Evolutionary conservation across 2,113 vertebrate species (phyloP).

Genomic region (Gopherus flavomarginatus): DNA sequence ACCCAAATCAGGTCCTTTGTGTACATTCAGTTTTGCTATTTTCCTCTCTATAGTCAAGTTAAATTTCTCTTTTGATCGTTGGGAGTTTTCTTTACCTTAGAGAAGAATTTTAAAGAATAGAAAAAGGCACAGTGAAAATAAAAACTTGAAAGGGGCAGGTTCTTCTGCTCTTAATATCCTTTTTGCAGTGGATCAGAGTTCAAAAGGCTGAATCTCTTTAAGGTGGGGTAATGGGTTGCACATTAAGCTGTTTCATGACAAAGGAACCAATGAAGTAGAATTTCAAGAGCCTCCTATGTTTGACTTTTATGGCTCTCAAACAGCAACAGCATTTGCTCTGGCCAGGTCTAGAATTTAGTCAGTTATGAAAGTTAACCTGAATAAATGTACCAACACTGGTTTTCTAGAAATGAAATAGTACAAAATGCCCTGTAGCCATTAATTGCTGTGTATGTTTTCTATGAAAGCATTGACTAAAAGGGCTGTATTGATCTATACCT

Average conservation of each 20-base stretch:
- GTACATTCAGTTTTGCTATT: neutral
- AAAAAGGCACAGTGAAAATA: neutral
- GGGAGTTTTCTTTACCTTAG: neutral
- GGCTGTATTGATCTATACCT: neutral
- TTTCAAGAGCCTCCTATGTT: neutral
- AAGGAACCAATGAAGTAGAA: neutral
- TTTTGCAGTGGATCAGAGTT: neutral
- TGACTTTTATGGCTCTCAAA: neutral
- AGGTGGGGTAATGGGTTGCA: neutral
- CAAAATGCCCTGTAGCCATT: neutral
- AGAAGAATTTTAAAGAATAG: neutral
- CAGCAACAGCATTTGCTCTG: neutral
- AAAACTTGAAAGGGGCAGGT: neutral
- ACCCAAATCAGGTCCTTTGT: neutral
- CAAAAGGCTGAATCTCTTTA: neutral
- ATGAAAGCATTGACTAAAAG: neutral
- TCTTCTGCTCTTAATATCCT: neutral
- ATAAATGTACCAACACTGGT: neutral
- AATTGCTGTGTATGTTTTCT: neutral
- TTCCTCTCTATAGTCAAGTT: neutral
- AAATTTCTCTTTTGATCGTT: neutral
- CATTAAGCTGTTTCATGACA: neutral
- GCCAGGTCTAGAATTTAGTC: neutral
- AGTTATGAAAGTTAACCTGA: neutral
- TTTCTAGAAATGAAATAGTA: neutral